Conservation (phyloP, 2,888 invertebrate genomes). For the Pandemis heparana region DNA sequence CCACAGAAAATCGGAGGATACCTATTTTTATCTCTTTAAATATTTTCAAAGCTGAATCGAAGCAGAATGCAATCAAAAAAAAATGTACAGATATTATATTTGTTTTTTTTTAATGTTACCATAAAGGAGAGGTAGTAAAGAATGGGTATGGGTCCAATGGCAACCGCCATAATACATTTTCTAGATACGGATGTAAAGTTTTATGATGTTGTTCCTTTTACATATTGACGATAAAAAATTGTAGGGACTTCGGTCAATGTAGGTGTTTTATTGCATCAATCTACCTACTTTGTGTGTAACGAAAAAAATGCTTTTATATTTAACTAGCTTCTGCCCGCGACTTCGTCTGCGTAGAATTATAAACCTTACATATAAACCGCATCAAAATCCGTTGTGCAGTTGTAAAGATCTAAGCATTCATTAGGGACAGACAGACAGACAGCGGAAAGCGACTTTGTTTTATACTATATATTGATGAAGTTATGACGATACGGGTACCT, state of each 20-base stretch:
- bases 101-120: conserved; percentile 27
- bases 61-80: neutral
- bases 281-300: neutral
- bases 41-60: conserved; percentile 1
- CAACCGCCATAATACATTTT: conserved; percentile 49
- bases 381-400: too few species aligned
- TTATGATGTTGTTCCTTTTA: conserved; percentile 54
- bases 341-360: too few species aligned
- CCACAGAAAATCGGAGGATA: neutral
- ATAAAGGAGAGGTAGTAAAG: conserved; percentile 25
- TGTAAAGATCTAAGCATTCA: too few species aligned
- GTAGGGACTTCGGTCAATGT: conserved; percentile 49
- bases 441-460: too few species aligned
- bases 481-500: too few species aligned
- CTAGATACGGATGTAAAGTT: conserved; percentile 55
- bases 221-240: conserved; percentile 60
- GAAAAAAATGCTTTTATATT: neutral
- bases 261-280: conserved; percentile 60
- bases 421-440: too few species aligned
- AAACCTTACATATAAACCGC: too few species aligned
- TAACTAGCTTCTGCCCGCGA: too few species aligned
- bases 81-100: conserved; percentile 28
- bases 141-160: conserved; percentile 32
- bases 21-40: neutral
- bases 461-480: too few species aligned